Base-by-base conservation (phyloP, 2,888 invertebrate genomes). In the Sturmia bella region DNA sequence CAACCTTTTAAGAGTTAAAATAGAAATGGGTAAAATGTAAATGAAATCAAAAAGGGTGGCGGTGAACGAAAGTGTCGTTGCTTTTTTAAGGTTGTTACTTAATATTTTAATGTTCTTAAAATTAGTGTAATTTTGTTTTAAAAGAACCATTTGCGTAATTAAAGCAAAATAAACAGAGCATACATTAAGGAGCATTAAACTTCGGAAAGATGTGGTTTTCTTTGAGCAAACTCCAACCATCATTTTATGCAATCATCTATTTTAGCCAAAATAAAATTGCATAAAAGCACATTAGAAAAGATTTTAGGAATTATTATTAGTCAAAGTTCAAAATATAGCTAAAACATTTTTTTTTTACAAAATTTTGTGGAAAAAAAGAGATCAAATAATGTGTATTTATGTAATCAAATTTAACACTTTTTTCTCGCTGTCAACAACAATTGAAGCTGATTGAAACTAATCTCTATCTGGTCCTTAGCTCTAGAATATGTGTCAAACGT, bases 1-100 rank as follows among this genome's bases (percentile, higher is more conserved):
- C 9, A n/a, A 19, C 52, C 43, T 63, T 64, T 73, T 43, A 73
- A 52, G 19, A 27, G 19, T 52, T 52, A n/a, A 52, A 43, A 39
- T 19, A 37, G 1, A 21, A 21, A 45, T 13, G 17, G 13, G 12
- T 27, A 27, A 52, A 52, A 52, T 7, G 1, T 7, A 32, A 32
- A 1, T 32, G 32, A 7, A 19, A 39, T 5, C 3, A 57, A 13
- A 21, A 32, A 32, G 41, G 21, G 15, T 27, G 27, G n/a, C 12
- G 19, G 9, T 52, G 15, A 52, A 6, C 5, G 15, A 3, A 6
- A 48, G 9, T 48, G 12, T 12, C 15, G 5, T 7, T 41, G 19
- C n/a, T 13, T 21, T 39, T 54, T 17, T 32, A 1, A 15, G 32
- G 0, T 56, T 32, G 27, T 56, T 32, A 11, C 17, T 3, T 2